Conservation (phyloP, 2,113 vertebrate genomes). For the Microtus oregoni region DNA sequence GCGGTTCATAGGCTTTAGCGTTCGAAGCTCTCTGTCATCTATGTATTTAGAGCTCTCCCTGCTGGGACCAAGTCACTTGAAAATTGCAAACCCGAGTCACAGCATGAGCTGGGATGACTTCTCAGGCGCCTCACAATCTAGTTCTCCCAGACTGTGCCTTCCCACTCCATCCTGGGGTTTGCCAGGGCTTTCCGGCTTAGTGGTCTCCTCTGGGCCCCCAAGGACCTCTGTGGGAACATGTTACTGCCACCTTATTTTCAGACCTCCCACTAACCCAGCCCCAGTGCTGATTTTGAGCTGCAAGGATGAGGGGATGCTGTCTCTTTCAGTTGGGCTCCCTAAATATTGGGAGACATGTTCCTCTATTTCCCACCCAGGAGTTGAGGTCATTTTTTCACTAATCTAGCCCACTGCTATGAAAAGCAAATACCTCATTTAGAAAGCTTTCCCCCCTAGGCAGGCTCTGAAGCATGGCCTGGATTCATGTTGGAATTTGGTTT, state of each 20-base stretch:
- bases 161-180: not conserved
- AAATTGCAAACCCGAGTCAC: not conserved
- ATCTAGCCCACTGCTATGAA: too few species aligned
- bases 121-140: not conserved
- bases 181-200: not conserved
- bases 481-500: too few species aligned
- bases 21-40: not conserved
- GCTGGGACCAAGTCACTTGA: not conserved
- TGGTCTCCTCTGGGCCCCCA: not conserved
- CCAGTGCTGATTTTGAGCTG: not conserved
- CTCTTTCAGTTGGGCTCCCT: not conserved
- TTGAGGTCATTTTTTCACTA: too few species aligned
- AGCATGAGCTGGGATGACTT: not conserved
- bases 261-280: not conserved
- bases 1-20: not conserved
- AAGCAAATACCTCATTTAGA: too few species aligned
- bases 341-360: too few species aligned
- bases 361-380: too few species aligned
- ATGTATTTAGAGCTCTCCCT: not conserved
- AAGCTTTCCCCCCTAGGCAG: too few species aligned
- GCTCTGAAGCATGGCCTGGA: too few species aligned
- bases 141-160: not conserved
- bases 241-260: not conserved
- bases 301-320: not conserved
- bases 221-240: not conserved